Conservation (phyloP, 2,888 invertebrate genomes). For the Andrena trimmerana region DNA sequence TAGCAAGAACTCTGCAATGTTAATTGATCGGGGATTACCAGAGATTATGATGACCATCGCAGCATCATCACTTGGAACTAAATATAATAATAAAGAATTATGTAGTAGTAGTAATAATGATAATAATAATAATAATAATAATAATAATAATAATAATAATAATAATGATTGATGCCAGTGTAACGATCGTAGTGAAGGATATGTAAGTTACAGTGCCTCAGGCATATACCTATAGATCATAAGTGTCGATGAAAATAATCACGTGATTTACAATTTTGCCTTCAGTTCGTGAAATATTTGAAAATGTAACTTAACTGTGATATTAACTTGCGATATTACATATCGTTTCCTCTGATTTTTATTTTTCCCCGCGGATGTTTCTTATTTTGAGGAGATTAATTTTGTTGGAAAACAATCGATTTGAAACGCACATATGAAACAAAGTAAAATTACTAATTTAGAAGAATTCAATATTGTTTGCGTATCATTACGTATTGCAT, state of each 20-base stretch:
- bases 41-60: slow-evolving; percentile 29
- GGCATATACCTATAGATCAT: background rate
- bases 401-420: background rate
- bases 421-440: background rate
- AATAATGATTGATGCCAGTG: slow-evolving; percentile 42
- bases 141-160: slow-evolving; percentile 43
- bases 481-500: slow-evolving; percentile 40
- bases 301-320: background rate
- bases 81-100: slow-evolving; percentile 49
- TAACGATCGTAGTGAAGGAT: background rate
- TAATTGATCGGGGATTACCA: slow-evolving; percentile 79
- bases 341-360: too few species aligned
- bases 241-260: background rate
- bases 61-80: slow-evolving; percentile 48
- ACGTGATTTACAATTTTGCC: background rate
- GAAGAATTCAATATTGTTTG: slow-evolving; percentile 17
- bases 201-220: background rate
- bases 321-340: background rate
- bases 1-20: slow-evolving; percentile 79
- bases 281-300: background rate
- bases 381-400: background rate
- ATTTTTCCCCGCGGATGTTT: too few species aligned
- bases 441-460: background rate
- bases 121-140: too few species aligned
- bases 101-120: slow-evolving; percentile 41